Base-by-base conservation (phyloP, 2,797 vertebrate genomes). In the Syngnathus rostellatus region DNA sequence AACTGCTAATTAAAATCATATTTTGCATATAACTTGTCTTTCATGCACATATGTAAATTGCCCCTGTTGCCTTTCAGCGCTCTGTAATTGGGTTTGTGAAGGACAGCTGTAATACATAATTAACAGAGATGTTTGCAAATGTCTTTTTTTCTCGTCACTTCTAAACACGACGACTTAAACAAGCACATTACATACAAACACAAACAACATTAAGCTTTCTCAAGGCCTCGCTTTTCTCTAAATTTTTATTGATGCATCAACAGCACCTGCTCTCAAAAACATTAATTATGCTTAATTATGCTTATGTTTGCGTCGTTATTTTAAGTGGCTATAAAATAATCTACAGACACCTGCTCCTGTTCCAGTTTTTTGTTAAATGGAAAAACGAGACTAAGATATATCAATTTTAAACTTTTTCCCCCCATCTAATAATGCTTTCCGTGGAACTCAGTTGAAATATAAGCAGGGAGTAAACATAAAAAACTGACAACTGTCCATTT, bases 101-200 rank as follows among this genome's bases (percentile, higher is more conserved):
- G 95, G 95, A 98, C 95, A 97, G 94, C 94, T 98, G 93, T 95
- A 97, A 95, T 94, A 93, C 93, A 94, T 96, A 95, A 97, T 96
- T 97, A 96, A 95, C 94, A 92, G 92, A 93, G 95, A 94, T 94
- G 93, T 95, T 96, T 94, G 92, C 92, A 91, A 48, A 94, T 92
- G 92, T 90, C 89, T 91, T 81, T 81, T 92, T 82, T 81, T 81
- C 77, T 80, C 76, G 79, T 65, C 69, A 43, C 67, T 68, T 85
- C 80, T 83, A 78, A 88, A 88, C 90, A 91, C 84, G 82, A 79
- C 74, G 89, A 93, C 91, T 93, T 92, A 88, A 90, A 93, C 89
- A 84, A 89, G 86, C 89, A 82, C 70, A 38, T 58, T 38, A 58
- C 55, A 38, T 7, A 38, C 55, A 58, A 58, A 37, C 55, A 58